These are phyloP conservation scores for Agrochola litura DNA, from an alignment of 2,888 invertebrate genomes.

Conservation along the genomic window DNA sequence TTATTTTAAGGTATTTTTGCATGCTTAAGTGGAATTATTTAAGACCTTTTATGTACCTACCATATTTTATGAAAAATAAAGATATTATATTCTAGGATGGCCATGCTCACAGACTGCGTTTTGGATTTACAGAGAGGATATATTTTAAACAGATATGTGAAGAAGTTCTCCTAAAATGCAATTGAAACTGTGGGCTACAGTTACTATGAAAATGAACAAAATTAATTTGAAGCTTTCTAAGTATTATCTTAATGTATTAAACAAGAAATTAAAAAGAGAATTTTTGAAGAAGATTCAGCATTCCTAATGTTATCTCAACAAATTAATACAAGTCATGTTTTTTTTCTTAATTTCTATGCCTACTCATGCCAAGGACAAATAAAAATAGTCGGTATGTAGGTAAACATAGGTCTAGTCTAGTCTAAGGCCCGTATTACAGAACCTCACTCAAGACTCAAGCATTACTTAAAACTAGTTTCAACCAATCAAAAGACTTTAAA, in stretches of 20 bases:
- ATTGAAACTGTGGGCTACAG: background rate
- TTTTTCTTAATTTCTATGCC: background rate
- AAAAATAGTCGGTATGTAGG: background rate
- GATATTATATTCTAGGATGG: too few species aligned
- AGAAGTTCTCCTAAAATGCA: background rate
- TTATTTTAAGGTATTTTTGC: background rate
- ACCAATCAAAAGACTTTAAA: too few species aligned
- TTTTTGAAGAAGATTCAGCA: background rate
- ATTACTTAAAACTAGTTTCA: too few species aligned
- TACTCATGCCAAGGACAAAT: constrained; percentile 25
- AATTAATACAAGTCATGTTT: constrained; percentile 9
- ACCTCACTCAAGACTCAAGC: too few species aligned
- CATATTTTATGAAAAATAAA: background rate
- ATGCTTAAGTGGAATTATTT: background rate
- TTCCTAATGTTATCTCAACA: constrained; percentile 6
- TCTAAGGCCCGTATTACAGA: background rate
- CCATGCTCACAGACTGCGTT: background rate
- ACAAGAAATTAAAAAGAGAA: background rate
- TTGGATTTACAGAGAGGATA: too few species aligned
- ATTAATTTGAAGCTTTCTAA: background rate
- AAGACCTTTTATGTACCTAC: background rate
- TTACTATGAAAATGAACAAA: background rate
- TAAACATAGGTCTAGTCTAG: constrained; percentile 11
- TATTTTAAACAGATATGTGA: background rate
- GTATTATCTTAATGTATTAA: background rate